A percentile compares a stretch with the other conserved stretches of the same genome.
Conservation (phyloP, 2,888 invertebrate genomes). For the Nemurella pictetii region DNA sequence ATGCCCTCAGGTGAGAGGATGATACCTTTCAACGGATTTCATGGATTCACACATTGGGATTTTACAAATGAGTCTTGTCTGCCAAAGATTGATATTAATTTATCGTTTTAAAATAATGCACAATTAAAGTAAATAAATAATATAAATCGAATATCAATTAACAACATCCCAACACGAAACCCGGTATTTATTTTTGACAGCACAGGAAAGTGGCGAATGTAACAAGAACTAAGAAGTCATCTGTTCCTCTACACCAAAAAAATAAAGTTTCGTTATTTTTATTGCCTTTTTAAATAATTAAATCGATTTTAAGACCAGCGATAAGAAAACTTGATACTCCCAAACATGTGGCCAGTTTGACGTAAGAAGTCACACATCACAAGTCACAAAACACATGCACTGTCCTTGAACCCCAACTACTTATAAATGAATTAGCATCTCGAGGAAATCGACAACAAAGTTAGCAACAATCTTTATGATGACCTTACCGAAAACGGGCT, state of each 20-base stretch:
- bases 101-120: too few relatives aligned
- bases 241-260: not conserved
- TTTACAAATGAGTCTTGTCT: too few relatives aligned
- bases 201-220: not conserved
- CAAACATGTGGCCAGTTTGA: not conserved
- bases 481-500: slow-evolving; percentile 35
- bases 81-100: too few relatives aligned
- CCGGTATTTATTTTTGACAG: not conserved
- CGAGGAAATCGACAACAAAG: not conserved
- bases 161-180: too few relatives aligned
- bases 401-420: not conserved
- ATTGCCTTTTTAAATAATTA: not conserved
- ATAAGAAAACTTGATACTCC: not conserved
- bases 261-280: not conserved
- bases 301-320: not conserved
- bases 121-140: too few relatives aligned
- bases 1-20: not conserved
- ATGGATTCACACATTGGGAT: too few relatives aligned
- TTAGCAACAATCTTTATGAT: not conserved
- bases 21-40: too few relatives aligned
- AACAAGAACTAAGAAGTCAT: not conserved
- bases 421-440: not conserved
- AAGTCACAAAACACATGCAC: not conserved
- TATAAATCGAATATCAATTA: too few relatives aligned
- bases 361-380: not conserved